These are phyloP conservation scores for Sus scrofa DNA, from an alignment of 2,113 vertebrate genomes.

Conservation along the genomic window DNA sequence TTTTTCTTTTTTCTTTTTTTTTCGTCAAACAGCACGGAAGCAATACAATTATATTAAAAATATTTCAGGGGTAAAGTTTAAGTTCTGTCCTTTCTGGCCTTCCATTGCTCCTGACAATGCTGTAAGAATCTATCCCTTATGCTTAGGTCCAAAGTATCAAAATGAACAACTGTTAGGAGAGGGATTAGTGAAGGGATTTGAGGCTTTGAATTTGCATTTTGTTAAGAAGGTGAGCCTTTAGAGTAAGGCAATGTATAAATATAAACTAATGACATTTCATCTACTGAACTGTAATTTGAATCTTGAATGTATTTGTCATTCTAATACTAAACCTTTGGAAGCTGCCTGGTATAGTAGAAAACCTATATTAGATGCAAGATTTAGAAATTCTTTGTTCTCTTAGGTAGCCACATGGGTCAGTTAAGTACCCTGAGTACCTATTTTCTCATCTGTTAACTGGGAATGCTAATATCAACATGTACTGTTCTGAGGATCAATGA, in stretches of 20 bases:
- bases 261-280: conserved; percentile 65
- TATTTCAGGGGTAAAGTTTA: conserved; percentile 63
- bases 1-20: neutral
- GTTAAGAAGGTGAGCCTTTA: conserved; percentile 71
- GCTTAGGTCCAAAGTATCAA: conserved; percentile 71
- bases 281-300: conserved; percentile 61
- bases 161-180: conserved; percentile 73
- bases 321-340: conserved; percentile 46
- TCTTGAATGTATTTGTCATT: conserved; percentile 65
- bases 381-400: neutral
- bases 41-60: conserved; percentile 41
- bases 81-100: neutral
- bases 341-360: neutral
- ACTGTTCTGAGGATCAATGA: neutral
- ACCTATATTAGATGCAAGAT: neutral
- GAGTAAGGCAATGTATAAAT: conserved; percentile 68
- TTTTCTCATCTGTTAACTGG: neutral
- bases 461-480: neutral
- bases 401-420: neutral
- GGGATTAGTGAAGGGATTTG: conserved; percentile 57
- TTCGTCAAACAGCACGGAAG: neutral
- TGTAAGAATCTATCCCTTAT: conserved; percentile 57
- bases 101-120: conserved; percentile 37
- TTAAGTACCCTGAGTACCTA: neutral
- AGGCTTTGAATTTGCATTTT: conserved; percentile 69